Base-by-base conservation (phyloP, 2,888 invertebrate species). In the Brachypterus glaber region DNA sequence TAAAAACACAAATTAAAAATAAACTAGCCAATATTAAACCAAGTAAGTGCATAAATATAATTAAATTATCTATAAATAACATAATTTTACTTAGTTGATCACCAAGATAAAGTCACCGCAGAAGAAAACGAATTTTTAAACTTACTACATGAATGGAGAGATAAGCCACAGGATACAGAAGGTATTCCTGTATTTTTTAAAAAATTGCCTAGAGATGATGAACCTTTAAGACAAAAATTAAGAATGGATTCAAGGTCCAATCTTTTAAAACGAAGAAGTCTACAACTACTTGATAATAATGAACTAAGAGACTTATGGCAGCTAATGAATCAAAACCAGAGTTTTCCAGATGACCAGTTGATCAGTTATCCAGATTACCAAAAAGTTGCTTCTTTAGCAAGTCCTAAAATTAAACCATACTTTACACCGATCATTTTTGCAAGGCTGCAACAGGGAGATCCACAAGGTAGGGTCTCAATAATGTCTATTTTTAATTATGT, bases 401-500 rank as follows among this genome's bases (percentile, higher is more conserved):
- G 84, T 3, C 66, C 53, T 2, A 64, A 63, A 57, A 53, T 62
- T 3, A 59, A 59, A 43, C 58, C 80, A 25, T 93, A 90, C 57
- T 82, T 96, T 56, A 88, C 84, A 18, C 81, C 92, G 0, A 79
- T 78, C 49, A 79, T 90, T 9, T 96, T 92, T 63, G 86, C 88
- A 1, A 87, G 90, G 45, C 69, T 96, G 3, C 83, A 89, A 58
- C 83, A 86, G 41, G 79, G 80, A 1, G 93, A 95, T 58, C 79
- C 83, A 0, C 82, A 85, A 52, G 92, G 92, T 0, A 73, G 87
- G 39, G 83, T 96, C 17, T 82, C 88, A 13, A 89, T 91, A 12
- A 83, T 85, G 62, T 83, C 88, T 0, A 73, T 96, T 41, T 95
- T 93, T 64, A 95, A 93, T 66, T 96, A 95, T 58, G 84, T 91